Evolutionary conservation across 2,888 invertebrate species (phyloP), one percentile per base, ranked within the genome.

Genomic region (Sthenelais limicola): DNA sequence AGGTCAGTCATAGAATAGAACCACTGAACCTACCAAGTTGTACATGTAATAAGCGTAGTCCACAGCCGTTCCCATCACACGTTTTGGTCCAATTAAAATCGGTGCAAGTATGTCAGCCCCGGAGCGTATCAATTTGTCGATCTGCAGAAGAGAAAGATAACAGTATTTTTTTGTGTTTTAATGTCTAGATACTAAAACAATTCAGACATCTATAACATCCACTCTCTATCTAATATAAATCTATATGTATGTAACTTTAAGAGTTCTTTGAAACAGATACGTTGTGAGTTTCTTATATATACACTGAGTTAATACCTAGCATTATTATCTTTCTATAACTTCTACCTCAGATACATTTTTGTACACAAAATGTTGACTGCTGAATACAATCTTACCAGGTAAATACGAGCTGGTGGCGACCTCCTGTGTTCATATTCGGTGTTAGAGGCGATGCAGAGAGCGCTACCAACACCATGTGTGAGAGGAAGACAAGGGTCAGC

Each of bases 1-100:
- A n/a, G n/a, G n/a, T n/a, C n/a, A n/a, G n/a, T n/a, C n/a, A n/a
- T n/a, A n/a, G n/a, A n/a, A n/a, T n/a, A n/a, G n/a, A n/a, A n/a
- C n/a, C n/a, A n/a, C n/a, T n/a, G 2, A n/a, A 43, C 79, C 74
- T 74, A 87, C 87, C 83, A 84, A 82, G 73, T 86, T 82, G 76
- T 84, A 88, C 80, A 87, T 85, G 77, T 87, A 83, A 77, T 86
- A 85, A 18, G 86, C 84, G 76, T 84, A 87, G 77, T 88, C 88
- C 4, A 88, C 86, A 35, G 83, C 84, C 18, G 87, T 87, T 15
- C 88, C 88, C 5, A 76, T 74, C 18, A 82, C 72, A 30, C 86
- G 73, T 74, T 88, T 88, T 0, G 84, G 83, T 21, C 87, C 87
- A 56, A 88, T 84, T 18, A 83, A 80, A 52, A 87, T 82, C 2